Conservation (phyloP, 1,140 invertebrate genomes). For the Procambarus clarkii region DNA sequence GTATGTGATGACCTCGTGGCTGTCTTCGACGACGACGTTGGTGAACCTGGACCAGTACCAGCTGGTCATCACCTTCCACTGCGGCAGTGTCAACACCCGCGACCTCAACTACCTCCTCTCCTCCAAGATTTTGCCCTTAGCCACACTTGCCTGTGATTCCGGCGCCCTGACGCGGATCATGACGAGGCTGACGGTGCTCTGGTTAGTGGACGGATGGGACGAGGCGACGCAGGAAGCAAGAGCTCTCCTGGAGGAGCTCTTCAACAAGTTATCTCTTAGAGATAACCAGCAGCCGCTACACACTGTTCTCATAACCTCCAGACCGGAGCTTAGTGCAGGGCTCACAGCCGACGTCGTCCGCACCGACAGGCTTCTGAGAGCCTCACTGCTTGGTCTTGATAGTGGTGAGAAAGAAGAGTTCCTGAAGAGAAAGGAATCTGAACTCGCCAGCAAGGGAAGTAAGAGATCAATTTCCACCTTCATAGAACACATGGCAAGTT, state of each 20-base stretch:
- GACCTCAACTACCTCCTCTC: slow-evolving; percentile 1
- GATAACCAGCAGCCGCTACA: background rate
- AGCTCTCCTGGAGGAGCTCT: background rate
- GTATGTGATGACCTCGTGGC: background rate
- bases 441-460: no score
- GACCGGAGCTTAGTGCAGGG: background rate
- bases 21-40: background rate
- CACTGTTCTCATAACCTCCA: slow-evolving; percentile 22
- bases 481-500: background rate
- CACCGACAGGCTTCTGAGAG: background rate
- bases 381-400: slow-evolving; percentile 13
- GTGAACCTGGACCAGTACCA: slow-evolving; percentile 3
- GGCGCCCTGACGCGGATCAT: background rate
- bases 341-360: background rate
- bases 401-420: background rate
- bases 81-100: background rate
- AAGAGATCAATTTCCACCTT: background rate
- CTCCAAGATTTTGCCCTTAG: background rate
- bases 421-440: background rate
- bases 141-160: background rate
- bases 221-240: background rate
- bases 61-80: background rate
- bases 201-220: slow-evolving; percentile 41
- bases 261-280: no score
- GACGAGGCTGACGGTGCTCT: background rate